Evolutionary conservation across 2,113 vertebrate genomes (phyloP), one percentile per base, ranked within the genome.

Genomic region (Phasianus colchicus): DNA sequence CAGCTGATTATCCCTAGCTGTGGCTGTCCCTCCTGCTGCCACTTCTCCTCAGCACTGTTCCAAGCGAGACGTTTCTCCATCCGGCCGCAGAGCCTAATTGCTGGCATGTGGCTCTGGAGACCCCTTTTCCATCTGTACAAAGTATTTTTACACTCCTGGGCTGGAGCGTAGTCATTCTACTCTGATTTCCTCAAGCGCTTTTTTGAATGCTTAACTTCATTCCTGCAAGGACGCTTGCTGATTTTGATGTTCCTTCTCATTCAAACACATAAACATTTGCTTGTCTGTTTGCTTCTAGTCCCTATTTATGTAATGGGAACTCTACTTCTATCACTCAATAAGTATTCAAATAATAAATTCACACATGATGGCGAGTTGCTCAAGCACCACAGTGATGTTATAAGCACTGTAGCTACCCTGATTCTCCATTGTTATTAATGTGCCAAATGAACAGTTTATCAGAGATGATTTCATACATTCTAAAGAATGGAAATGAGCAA

Each of bases 231-330:
- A 71, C 30, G 9, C 13, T 43, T 65, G n/a, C 40, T n/a, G 82
- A 13, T 48, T 32, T 48, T 47, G 15, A 0, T 3, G 8, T 7
- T 52, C 34, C 64, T 43, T 25, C 6, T 40, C 13, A 43, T 7
- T 11, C 3, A 0, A 34, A 22, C 24, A 14, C 3, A 13, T 13
- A 76, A 73, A 36, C 0, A 0, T n/a, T 70, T 70, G 48, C 40
- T 2, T 4, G 25, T 11, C 58, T 21, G 2, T 21, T 0, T 8
- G 18, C 77, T 58, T 75, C 58, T 48, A 4, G 5, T 70, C 29
- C 55, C 55, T 24, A 0, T 20, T 25, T 45, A 32, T 22, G 12
- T 10, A 11, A 61, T 29, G n/a, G 40, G 18, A 1, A 15, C 7
- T 27, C 27, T 18, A 6, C 58, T 87, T 36, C 24, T n/a, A 55